Evolutionary conservation across 37 sponge, comb jelly and placozoan genomes (phyloP), one percentile per base, ranked within the genome.

Genomic region (Trichoplax adhaerens): DNA sequence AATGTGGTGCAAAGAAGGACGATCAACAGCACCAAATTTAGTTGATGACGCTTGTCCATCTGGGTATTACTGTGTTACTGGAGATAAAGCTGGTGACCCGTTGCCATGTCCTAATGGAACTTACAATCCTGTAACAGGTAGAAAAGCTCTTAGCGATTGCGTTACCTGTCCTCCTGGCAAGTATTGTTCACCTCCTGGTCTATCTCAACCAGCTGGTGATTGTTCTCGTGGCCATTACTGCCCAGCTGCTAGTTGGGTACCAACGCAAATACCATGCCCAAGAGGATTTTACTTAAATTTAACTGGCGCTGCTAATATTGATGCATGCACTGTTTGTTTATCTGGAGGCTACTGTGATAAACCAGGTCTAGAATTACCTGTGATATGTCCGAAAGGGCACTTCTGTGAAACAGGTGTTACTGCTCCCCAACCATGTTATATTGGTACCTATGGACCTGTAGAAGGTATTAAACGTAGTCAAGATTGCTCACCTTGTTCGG

Each of bases 111-210:
- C 61, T n/a, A 50, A 71, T 5, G 72, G 72, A n/a, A 71, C 72
- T 7, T 50, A 47, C 29, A 29, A 29, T 29, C 29, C 29, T 29
- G 29, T 29, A 29, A 29, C 29, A 29, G 29, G 29, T 29, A 29
- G 29, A 29, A 29, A 29, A 29, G 29, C 29, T 29, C 29, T 29
- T 29, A 29, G 29, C 46, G 74, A 5, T 3, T 73, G 54, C 3
- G 29, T 57, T 3, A 48, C 56, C 51, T 78, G 79, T 47, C 73
- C 72, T 3, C 74, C 79, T 60, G 79, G 79, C 56, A 5, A 74
- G 74, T 78, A 74, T 58, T 78, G 79, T 61, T 5, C 62, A 3
- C n/a, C 6, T 6, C 4, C n/a, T 4, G 54, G 65, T 2, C 63
- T 61, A 51, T 76, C 73, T 2, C 50, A 64, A 7, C 55, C 79